A percentile compares a stretch with the other conserved stretches of the same genome.
Evolutionary conservation across 2,888 invertebrate genomes (phyloP).

Genomic region (Deroplatys truncata): DNA sequence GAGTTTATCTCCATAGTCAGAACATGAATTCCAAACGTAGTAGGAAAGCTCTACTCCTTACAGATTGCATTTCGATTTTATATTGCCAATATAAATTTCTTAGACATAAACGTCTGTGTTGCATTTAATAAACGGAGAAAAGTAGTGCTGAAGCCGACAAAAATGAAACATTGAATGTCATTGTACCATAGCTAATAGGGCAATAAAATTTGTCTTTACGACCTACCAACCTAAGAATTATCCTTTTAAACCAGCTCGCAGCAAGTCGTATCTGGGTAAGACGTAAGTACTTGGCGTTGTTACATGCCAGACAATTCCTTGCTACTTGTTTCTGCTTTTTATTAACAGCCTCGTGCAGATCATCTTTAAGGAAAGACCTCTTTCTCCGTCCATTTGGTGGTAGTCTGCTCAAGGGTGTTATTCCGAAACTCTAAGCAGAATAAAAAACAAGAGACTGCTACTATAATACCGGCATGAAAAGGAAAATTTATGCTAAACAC

Average conservation of each 20-base stretch:
- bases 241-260: background rate
- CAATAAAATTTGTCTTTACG: background rate
- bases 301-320: background rate
- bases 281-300: background rate
- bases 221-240: background rate
- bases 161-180: background rate
- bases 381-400: background rate
- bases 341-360: background rate
- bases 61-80: no score
- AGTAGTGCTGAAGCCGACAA: background rate
- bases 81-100: no score
- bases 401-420: background rate
- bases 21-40: no score
- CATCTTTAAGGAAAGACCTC: background rate
- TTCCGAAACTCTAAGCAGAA: background rate
- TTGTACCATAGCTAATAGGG: background rate
- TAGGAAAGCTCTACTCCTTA: no score
- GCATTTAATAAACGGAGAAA: no score
- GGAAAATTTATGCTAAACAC: constrained; percentile 19
- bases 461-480: background rate
- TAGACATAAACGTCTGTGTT: no score
- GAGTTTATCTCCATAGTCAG: no score
- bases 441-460: background rate
- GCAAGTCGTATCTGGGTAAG: background rate
- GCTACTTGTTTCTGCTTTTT: background rate